Base-by-base conservation (phyloP, 2,888 invertebrate genomes). In the Caradrina kadenii region DNA sequence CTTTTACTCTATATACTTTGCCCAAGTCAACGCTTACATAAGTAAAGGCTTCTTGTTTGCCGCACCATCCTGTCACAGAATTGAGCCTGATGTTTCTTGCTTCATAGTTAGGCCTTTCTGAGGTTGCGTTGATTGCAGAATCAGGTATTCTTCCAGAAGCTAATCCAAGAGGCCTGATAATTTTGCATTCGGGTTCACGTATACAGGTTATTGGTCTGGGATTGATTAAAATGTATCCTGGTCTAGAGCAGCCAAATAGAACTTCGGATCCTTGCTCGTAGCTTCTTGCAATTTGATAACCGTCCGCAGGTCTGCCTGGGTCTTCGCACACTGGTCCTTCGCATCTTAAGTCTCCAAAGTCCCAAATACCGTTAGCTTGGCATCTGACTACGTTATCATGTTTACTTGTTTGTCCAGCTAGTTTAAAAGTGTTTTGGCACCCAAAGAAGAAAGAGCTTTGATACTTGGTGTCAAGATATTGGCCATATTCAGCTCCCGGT, bases 301-400 rank as follows among this genome's bases (percentile, higher is more conserved):
- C 99, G 93, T 99, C 99, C 73, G 98, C 98, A 0, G 99, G 99
- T 86, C 98, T 97, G 1, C 99, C 99, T 0, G 99, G 99, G 93
- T 99, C 99, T 91, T 98, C 98, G 91, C 99, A 99, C 1, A 99
- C 99, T 4, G 99, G 99, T 22, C 99, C 99, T 96, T 99, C 99
- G 89, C 99, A 99, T 64, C 98, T 96, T 61, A 99, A 96, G 89
- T 99, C 99, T 39, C 99, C 99, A 90, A 99, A 99, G 95, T 99
- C 99, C 99, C 99, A 99, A 74, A 98, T 97, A 2, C 99, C 98
- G 88, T 99, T 99, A 0, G 97, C 97, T 94, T 98, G 98, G 92
- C 99, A 99, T 76, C 98, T 96, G 0, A 99, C 99, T 15, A 98
- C 98, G 89, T 98, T 98, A 87, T 99, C 99, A 83, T 99, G 98